Base-by-base conservation (phyloP, 2,888 invertebrate genomes). In the Congeria kusceri region DNA sequence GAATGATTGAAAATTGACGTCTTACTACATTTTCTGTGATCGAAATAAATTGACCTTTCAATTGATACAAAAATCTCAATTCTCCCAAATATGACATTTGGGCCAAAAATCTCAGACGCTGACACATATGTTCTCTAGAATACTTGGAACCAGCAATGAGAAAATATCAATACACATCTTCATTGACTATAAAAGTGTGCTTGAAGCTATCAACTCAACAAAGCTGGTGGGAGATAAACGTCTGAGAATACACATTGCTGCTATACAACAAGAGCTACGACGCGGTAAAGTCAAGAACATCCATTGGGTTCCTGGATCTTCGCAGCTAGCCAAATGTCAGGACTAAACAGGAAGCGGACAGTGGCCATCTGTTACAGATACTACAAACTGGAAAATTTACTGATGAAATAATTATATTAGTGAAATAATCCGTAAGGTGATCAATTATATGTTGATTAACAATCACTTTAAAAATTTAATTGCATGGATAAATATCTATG, bases 181-280 rank as follows among this genome's bases (percentile, higher is more conserved):
- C 64, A 72, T 70, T 56, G 79, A 79, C 58, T 76, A 69, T 53
- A 76, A 72, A 62, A 68, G 76, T 73, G 76, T 80, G 7, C 64
- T 68, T 27, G 76, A 73, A 20, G 76, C 76, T 44, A 7, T 68
- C 4, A 28, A 46, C n/a, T 80, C 72, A 13, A 71, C 79, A 49
- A 76, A 59, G 68, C 44, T 80, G 28, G 80, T 80, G 9, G 58
- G 63, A 7, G 80, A 72, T 53, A 76, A 73, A 69, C 72, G 72
- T 4, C 58, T 76, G 9, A 23, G 61, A 39, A 68, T 77, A 20
- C 76, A 80, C 57, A 77, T 80, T 59, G 80, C 70, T n/a, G 64
- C 69, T 44, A 63, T 70, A 32, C 56, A 56, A 27, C 56, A 70
- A 62, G 23, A 23, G 15, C 2, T 56, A 2, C 49, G 49, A 29